Conservation (phyloP, 2,888 invertebrate genomes). For the Drosophila greeni region DNA sequence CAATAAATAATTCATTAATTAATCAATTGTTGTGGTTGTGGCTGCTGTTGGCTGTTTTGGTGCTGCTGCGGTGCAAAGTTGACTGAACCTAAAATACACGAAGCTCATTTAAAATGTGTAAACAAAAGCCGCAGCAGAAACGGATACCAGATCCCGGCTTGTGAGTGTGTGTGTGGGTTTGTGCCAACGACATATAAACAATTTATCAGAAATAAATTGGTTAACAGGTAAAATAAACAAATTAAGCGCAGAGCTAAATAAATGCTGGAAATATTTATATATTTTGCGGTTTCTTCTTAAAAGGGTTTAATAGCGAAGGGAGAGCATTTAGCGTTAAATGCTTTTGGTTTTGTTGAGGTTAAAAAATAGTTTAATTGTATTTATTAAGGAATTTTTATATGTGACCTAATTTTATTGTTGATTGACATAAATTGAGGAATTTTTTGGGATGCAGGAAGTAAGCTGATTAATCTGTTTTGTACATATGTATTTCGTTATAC, state of each 20-base stretch:
- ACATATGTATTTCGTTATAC: neutral
- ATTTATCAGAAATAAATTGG: slow-evolving; percentile 67
- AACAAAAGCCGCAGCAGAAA: slow-evolving; percentile 41
- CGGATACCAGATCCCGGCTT: slow-evolving; percentile 53
- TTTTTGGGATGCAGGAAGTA: too few relatives aligned
- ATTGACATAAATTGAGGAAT: neutral
- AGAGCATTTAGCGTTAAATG: slow-evolving; percentile 4
- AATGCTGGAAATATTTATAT: slow-evolving; percentile 44
- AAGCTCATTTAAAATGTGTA: slow-evolving; percentile 59
- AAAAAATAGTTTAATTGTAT: slow-evolving; percentile 7
- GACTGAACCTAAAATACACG: slow-evolving; percentile 61
- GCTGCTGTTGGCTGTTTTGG: slow-evolving; percentile 41
- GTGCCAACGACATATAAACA: slow-evolving; percentile 62
- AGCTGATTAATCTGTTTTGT: neutral
- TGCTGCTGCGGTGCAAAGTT: slow-evolving; percentile 64
- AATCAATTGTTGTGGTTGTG: slow-evolving; percentile 56
- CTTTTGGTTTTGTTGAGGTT: slow-evolving; percentile 5
- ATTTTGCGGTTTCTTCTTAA: slow-evolving; percentile 19
- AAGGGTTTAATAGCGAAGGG: slow-evolving; percentile 6
- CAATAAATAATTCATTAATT: slow-evolving; percentile 63
- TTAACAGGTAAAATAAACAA: slow-evolving; percentile 71
- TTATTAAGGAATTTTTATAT: neutral
- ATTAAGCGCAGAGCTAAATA: slow-evolving; percentile 62
- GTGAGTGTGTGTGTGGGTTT: slow-evolving; percentile 7
- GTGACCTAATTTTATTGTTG: neutral